Evolutionary conservation across 1,140 invertebrate species (phyloP), one percentile per base, ranked within the genome.

Genomic region (Ptiloglossa arizonensis): DNA sequence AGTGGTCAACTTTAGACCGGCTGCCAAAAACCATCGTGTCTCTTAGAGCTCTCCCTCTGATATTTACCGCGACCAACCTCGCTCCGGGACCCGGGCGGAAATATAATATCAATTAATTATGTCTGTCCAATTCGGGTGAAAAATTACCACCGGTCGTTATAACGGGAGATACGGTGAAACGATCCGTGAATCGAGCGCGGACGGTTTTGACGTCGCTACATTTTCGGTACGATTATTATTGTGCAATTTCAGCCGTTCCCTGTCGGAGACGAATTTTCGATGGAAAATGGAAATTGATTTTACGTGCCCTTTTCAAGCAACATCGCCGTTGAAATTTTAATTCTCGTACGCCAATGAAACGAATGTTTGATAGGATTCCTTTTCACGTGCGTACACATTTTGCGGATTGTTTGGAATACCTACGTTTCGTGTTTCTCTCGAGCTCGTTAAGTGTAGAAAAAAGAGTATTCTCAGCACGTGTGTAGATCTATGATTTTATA

Each of bases 31-130:
- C 11, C 29, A n/a, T n/a, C n/a, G n/a, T n/a, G n/a, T n/a, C 17
- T n/a, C 9, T 35, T 29, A 13, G 8, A 27, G 22, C 0, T 1
- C 44, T 27, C 1, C n/a, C 11, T 2, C 15, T 19, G 38, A 35
- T 60, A 60, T 62, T 62, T 46, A 24, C 41, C 27, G 44, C 9
- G 22, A n/a, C 54, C 27, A n/a, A 1, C 2, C 2, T 24, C 19
- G 22, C 24, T n/a, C 8, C 2, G 11, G 6, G 9, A 6, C 9
- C 5, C 17, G 11, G 9, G 1, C 32, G 29, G 59, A 52, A 38
- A 72, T 72, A 64, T 50, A 72, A 63, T 72, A 64, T 64, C 44
- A 63, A 72, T 63, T 72, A 72, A 72, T 72, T 72, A 72, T 50
- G 32, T 29, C 59, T 29, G 59, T 50, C 57, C 41, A 35, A 60